phyloP scores from a whole-genome alignment of 1,140 invertebrate species.

The Nylanderia fulva region DNA sequence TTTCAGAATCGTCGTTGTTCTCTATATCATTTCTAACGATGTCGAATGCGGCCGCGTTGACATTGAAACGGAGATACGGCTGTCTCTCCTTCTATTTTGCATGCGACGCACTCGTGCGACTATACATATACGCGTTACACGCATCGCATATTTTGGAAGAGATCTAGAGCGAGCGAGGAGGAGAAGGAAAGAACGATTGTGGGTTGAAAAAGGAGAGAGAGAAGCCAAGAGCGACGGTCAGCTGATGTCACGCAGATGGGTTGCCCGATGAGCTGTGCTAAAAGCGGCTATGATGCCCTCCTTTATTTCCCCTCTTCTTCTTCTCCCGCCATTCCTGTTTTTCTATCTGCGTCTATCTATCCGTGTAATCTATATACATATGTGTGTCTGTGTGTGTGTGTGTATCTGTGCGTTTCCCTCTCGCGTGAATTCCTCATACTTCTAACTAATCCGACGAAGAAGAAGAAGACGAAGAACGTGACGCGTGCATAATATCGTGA shows the following conservation, averaged over 20 bases:
- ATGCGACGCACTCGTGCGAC: not conserved
- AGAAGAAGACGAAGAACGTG: not conserved
- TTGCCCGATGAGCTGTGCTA: conserved; percentile 71
- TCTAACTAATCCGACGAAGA: not conserved
- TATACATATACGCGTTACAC: not conserved
- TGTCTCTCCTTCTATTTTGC: not conserved
- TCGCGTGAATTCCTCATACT: conserved; percentile 25
- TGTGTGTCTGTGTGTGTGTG: not conserved
- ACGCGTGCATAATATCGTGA: conserved; percentile 14
- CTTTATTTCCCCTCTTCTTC: conserved; percentile 48
- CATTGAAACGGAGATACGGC: conserved; percentile 21
- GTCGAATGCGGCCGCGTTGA: not conserved
- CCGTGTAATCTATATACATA: not conserved
- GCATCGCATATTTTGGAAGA: conserved; percentile 20
- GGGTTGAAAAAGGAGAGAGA: conserved; percentile 19
- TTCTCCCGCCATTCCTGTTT: conserved; percentile 42
- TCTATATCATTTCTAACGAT: not conserved
- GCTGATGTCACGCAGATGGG: conserved; percentile 80
- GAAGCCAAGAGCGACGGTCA: conserved; percentile 75
- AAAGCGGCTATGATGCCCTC: conserved; percentile 75
- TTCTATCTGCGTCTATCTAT: conserved; percentile 54
- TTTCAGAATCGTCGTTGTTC: not conserved
- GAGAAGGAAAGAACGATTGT: not conserved
- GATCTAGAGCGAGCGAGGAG: not conserved
- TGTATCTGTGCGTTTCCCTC: conserved; percentile 28